Evolutionary conservation across 92 coral and sea anemone genomes (phyloP), one percentile per base, ranked within the genome.

Genomic region (Palythoa heliodiscus): DNA sequence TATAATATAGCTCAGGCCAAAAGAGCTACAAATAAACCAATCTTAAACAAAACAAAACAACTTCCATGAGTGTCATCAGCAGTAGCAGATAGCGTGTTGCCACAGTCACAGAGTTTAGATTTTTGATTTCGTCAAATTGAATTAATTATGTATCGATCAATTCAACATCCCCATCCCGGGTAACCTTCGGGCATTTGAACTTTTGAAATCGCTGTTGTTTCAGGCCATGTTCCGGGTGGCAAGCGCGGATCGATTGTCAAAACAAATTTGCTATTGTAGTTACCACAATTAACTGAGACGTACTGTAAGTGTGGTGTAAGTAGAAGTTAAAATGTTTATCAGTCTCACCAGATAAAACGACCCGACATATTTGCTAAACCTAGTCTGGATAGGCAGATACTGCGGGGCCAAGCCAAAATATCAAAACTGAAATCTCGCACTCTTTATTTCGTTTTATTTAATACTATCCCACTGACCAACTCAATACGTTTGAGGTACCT

Each of bases 381-480:
- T 15, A 22, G 71, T 77, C 15, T 55, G 16, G 19, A 73, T 43
- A 54, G 11, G 29, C 4, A 60, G 14, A 8, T 11, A 73, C 10
- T 24, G 8, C 17, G 66, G 66, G 1, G 80, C 10, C 0, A 7
- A 53, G 43, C 80, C n/a, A 38, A 61, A 14, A 54, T 35, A 22
- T 11, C 2, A 35, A 55, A 19, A n/a, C 61, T 79, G 60, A 79
- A 79, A 77, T 77, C 70, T 60, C 39, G 39, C 78, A 74, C 25
- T 22, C 20, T 67, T 75, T 9, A 58, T 35, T 60, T 58, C 52
- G 35, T 38, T 38, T 78, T 25, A 78, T 76, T 76, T 35, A 58
- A 79, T 63, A 40, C 73, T 22, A 79, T 64, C 84, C 81, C 38
- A 60, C 29, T 64, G 39, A 25, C 69, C 69, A 17, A 58, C 83